Evolutionary conservation across 2,113 vertebrate genomes (phyloP), one percentile per base, ranked within the genome.

Genomic region (Leucosticte australis): DNA sequence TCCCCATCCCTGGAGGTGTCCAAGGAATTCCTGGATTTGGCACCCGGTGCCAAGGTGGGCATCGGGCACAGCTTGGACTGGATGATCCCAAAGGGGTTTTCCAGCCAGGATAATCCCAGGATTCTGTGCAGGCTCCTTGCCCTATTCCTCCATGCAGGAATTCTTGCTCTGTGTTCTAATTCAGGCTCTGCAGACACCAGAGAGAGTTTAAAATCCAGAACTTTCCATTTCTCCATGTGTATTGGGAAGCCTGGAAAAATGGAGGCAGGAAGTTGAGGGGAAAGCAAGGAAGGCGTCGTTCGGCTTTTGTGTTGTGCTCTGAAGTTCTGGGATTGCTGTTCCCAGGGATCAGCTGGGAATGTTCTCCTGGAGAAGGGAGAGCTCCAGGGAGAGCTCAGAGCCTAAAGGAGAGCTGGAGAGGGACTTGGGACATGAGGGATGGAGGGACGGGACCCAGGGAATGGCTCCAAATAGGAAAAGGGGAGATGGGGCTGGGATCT

Each of bases 271-370:
- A 6, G 19, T 5, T 28, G 82, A 41, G 41, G 50, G 42, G 26
- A 15, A 37, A 8, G 7, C 7, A 0, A 5, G 17, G 83, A 15
- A 8, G 6, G n/a, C 0, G 0, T 4, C 0, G 6, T 37, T 33
- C 1, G 3, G 24, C 1, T 50, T 31, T 21, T 18, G 11, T 26
- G 10, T 49, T 21, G 52, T 11, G 31, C 31, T 41, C 21, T 12
- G 35, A 9, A 42, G 1, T 59, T 50, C 16, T 35, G 62, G 62
- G 44, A 20, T 75, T 85, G 42, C 8, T 0, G 2, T 74, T 75
- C 50, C 60, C 35, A 18, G 30, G 30, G 19, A 41, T 56, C 35
- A 8, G 23, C 27, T 2, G 30, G 42, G 60, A 57, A 65, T 30
- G 42, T 74, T 47, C 18, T 0, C 39, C 60, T 57, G 60, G 70